These are phyloP conservation scores for Fundulus diaphanus DNA, from an alignment of 2,797 vertebrate species.

Conservation along the genomic window DNA sequence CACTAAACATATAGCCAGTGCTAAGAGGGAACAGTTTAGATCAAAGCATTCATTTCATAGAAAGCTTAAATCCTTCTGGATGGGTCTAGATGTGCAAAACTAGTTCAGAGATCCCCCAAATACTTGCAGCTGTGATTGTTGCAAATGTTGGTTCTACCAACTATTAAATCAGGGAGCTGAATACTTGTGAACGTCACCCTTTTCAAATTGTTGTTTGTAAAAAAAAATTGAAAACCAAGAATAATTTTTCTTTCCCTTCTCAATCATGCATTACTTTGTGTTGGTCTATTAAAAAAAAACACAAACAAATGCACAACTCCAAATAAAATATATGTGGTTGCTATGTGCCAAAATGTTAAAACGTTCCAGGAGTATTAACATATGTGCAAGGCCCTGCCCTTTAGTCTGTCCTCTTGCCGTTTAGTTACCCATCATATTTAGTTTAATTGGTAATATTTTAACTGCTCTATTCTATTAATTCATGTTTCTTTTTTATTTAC, in stretches of 20 bases:
- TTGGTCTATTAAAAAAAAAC: not conserved
- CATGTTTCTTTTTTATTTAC: conserved; percentile 50
- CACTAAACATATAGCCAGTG: no score
- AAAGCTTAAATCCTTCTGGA: not conserved
- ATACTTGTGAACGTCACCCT: not conserved
- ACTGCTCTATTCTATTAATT: conserved; percentile 46
- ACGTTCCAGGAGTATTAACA: not conserved
- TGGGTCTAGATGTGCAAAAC: not conserved
- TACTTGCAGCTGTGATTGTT: no score
- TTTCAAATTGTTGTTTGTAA: not conserved
- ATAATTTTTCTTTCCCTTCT: not conserved
- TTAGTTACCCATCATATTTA: conserved; percentile 33
- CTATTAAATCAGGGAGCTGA: not conserved
- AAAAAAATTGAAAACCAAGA: not conserved
- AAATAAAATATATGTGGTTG: not conserved
- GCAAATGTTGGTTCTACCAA: not conserved
- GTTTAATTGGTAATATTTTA: conserved; percentile 42
- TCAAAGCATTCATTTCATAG: not conserved
- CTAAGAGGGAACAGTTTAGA: not conserved
- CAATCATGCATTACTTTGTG: not conserved
- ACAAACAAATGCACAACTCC: no score
- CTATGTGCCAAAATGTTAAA: not conserved
- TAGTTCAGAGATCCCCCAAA: not conserved
- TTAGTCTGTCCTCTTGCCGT: conserved; percentile 18
- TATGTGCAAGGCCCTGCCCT: not conserved